Percentiles rank a stretch among this genome's conserved stretches.
phyloP scores from a whole-genome alignment of 1,140 invertebrate species.

The Dryas iulia region DNA sequence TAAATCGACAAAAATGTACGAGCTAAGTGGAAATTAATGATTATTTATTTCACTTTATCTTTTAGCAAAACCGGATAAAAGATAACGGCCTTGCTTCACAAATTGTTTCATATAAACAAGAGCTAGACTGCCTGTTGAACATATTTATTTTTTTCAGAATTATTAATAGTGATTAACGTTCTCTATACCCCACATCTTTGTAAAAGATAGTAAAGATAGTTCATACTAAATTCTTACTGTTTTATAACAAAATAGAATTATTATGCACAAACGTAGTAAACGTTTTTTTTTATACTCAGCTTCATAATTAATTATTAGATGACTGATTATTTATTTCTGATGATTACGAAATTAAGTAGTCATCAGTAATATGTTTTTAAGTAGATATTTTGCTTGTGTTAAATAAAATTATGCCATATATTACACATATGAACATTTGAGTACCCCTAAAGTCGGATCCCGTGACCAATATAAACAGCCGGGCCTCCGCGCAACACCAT shows the following conservation, averaged over 20 bases:
- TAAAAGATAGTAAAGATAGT: not conserved
- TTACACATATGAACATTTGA: not conserved
- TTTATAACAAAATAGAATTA: not conserved
- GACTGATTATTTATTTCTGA: not conserved
- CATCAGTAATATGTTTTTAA: no score
- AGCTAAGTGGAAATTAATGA: not conserved
- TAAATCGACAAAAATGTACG: no score
- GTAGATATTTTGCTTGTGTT: not conserved
- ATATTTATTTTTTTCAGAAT: not conserved
- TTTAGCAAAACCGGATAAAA: slow-evolving; percentile 12
- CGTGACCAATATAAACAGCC: slow-evolving; percentile 24
- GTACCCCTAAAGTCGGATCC: not conserved
- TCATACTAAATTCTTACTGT: not conserved
- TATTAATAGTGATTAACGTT: not conserved
- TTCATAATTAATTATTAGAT: not conserved
- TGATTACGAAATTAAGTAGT: no score
- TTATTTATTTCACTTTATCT: slow-evolving; percentile 11
- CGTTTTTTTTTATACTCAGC: no score
- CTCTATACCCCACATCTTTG: not conserved
- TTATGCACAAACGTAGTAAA: no score
- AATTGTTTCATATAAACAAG: slow-evolving; percentile 16
- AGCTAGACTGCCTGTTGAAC: not conserved
- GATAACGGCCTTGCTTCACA: slow-evolving; percentile 12
- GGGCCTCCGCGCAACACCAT: slow-evolving; percentile 23
- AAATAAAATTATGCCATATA: not conserved